Evolutionary conservation across 2,113 vertebrate genomes (phyloP), one percentile per base, ranked within the genome.

Genomic region (Gobio gobio): DNA sequence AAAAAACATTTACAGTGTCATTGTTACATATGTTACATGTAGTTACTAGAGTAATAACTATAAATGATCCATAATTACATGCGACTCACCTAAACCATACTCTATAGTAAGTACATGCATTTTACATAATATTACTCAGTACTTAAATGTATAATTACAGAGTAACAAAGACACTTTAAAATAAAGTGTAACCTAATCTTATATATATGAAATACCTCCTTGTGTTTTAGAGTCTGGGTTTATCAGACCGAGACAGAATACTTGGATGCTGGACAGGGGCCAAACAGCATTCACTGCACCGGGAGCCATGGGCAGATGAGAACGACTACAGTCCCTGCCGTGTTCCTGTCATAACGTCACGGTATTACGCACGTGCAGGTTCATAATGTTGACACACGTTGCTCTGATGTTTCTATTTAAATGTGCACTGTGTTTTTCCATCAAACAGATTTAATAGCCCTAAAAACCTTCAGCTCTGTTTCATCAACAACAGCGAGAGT

Each of bases 391-490:
- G 13, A 61, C 26, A 49, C 36, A 61, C 33, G 7, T 59, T 63
- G 20, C 70, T 47, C 26, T 58, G 59, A 83, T 29, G 59, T 18
- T 26, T 49, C n/a, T 45, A 58, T 64, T 73, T 26, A 58, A 7
- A 70, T 68, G 49, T 72, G 0, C 20, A 3, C 45, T 24, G 47
- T 84, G 14, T 82, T 7, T 49, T 49, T 86, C 40, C 66, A 33
- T 54, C 61, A 16, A 79, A 36, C 80, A 91, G 90, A 45, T 88
- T 91, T 84, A 88, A 89, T 29, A 91, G 83, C 47, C 84, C 86
- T 40, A 91, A 90, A 88, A 91, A 91, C 10, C 86, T 91, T 5
- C 90, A 90, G 86, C 80, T 91, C 13, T 91, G 90, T 81, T 91
- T 91, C 51, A 88, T 89, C 76, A 91, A 91, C 18, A 89, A 91